Evolutionary conservation across 1,140 invertebrate species (phyloP).

Genomic region (Scaptomyza hsui): DNA sequence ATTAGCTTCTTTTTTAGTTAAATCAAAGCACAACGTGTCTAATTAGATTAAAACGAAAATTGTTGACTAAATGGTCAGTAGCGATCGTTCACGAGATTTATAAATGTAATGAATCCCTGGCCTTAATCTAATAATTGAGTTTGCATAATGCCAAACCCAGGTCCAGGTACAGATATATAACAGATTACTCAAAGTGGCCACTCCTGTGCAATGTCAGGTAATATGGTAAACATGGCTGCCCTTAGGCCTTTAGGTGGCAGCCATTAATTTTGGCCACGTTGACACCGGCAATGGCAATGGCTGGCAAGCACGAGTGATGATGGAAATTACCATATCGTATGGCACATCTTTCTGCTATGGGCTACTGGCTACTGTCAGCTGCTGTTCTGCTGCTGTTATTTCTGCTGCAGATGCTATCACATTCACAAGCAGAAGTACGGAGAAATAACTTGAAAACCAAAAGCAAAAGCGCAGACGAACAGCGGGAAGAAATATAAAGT

Average conservation of each 20-base stretch:
- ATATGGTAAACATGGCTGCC: slow-evolving; percentile 10
- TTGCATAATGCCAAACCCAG: not conserved
- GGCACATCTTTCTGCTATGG: slow-evolving; percentile 16
- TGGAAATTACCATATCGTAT: slow-evolving; percentile 49
- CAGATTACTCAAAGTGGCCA: not conserved
- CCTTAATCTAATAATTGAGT: slow-evolving; percentile 8
- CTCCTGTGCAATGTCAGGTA: slow-evolving; percentile 12
- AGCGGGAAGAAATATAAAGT: not conserved
- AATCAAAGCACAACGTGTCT: too few species aligned
- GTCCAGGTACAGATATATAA: not conserved
- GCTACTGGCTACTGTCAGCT: not conserved
- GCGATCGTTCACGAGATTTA: too few species aligned
- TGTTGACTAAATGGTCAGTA: not conserved
- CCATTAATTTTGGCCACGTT: slow-evolving; percentile 47
- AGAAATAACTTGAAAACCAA: slow-evolving; percentile 5
- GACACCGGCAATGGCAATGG: slow-evolving; percentile 26
- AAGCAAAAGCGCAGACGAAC: slow-evolving; percentile 13
- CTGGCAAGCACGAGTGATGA: slow-evolving; percentile 49
- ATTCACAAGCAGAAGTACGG: slow-evolving; percentile 29
- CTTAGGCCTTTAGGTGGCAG: slow-evolving; percentile 2
- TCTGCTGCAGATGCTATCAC: slow-evolving; percentile 34
- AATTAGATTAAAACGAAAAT: not conserved
- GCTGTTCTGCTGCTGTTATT: not conserved
- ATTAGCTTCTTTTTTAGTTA: too few species aligned
- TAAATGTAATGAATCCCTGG: not conserved